A percentile compares a stretch with the other conserved stretches of the same genome.
Conservation (phyloP, 2,797 vertebrate genomes). For the Pangasius mekongensis region DNA sequence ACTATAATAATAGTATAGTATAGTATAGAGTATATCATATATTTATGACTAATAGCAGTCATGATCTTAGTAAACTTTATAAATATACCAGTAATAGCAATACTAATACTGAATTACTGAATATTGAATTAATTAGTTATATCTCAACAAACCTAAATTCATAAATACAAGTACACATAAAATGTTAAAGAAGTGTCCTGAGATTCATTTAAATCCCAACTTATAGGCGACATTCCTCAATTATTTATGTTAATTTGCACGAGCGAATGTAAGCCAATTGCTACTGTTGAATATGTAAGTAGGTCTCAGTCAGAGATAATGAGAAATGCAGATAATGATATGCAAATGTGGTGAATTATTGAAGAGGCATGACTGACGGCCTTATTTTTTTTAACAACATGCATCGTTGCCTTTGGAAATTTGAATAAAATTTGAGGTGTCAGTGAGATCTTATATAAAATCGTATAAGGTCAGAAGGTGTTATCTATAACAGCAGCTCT, state of each 20-base stretch:
- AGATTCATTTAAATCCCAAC: conserved; percentile 59
- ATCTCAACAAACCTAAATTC: neutral
- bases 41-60: no score
- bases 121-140: neutral
- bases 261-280: conserved; percentile 71
- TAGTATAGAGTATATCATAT: neutral
- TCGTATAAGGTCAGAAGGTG: neutral
- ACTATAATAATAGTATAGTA: neutral
- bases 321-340: conserved; percentile 80
- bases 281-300: conserved; percentile 77
- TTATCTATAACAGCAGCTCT: neutral
- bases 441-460: conserved; percentile 63
- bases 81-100: neutral
- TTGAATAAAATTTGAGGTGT: conserved; percentile 70
- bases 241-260: conserved; percentile 79
- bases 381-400: conserved; percentile 67
- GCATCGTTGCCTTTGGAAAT: conserved; percentile 65
- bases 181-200: conserved; percentile 39
- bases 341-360: conserved; percentile 80
- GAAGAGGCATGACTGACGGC: conserved; percentile 72
- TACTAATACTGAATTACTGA: neutral
- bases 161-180: neutral
- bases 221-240: conserved; percentile 66
- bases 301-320: conserved; percentile 71
- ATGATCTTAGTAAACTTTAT: neutral